Evolutionary conservation across 37 sponge, comb jelly and placozoan genomes (phyloP), one percentile per base, ranked within the genome.

Genomic region (Eunapius fragilis): DNA sequence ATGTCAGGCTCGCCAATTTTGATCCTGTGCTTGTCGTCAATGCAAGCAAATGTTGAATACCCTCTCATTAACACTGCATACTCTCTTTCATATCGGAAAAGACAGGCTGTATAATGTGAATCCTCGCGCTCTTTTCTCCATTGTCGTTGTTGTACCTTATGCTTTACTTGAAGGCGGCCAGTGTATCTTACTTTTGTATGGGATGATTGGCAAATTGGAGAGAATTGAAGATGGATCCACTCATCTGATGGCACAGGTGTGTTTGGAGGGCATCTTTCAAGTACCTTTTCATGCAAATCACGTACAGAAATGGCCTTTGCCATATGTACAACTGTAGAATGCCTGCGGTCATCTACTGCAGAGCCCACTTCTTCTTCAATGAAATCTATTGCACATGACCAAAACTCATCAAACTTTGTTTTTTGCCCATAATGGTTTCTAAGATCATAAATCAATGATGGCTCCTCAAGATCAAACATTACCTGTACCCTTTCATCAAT

Each of bases 1-100:
- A 3, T 6, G 41, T 41, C 41, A 6, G 90, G 90, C 72, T 90
- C 90, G 2, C 91, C 86, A 14, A 90, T 49, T 38, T 90, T 86
- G n/a, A 81, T 67, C 75, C 67, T 31, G 47, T 90, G 91, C 78
- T 90, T 90, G 48, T 90, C 91, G 76, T 82, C 87, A 17, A 78
- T 37, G 33, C 78, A 85, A 75, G 74, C 49, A 48, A 91, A 76
- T 0, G 5, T 37, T 68, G 37, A 69, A 68, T 34, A 27, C 11
- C 58, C 28, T 25, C 80, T 49, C 25, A 41, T 78, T n/a, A 71
- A 28, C n/a, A 88, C 78, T 48, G 89, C 83, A 70, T 77, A 37
- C 67, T 82, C 84, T 12, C 78, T 69, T 30, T 41, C 71, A 35
- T 88, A 88, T 31, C 84, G 32, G 25, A 84, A 89, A 22, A 84